phyloP scores from a whole-genome alignment of 1,140 invertebrate genomes.

The Pogonomyrmex barbatus region DNA sequence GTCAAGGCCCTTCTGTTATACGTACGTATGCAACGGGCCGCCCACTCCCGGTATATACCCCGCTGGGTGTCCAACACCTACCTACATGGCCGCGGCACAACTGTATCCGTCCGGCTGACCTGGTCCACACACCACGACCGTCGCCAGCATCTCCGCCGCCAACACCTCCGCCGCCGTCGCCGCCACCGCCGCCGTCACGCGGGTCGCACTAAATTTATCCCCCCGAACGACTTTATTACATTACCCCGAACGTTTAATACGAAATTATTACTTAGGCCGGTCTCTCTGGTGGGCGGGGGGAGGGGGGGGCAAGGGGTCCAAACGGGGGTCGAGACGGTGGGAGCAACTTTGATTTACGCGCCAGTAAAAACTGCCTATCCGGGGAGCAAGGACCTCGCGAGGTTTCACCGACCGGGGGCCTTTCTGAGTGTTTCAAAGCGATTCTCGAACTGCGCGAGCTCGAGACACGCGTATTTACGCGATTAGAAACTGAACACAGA shows the following conservation, averaged over 20 bases:
- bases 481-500: background rate
- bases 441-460: conserved; percentile 30
- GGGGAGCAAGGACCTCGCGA: conserved; percentile 64
- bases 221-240: conserved; percentile 84
- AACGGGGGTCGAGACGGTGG: conserved; percentile 39
- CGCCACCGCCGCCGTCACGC: conserved; percentile 45
- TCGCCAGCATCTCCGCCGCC: conserved; percentile 68
- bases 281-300: conserved; percentile 28
- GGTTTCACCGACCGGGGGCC: conserved; percentile 38
- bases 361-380: conserved; percentile 74
- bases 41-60: conserved; percentile 83
- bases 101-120: conserved; percentile 77
- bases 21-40: conserved; percentile 78
- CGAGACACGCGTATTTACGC: background rate
- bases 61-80: conserved; percentile 85
- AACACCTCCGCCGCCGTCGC: background rate
- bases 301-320: background rate
- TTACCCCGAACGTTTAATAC: conserved; percentile 83
- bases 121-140: conserved; percentile 70
- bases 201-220: conserved; percentile 83
- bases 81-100: conserved; percentile 83
- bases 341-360: conserved; percentile 78
- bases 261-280: conserved; percentile 82
- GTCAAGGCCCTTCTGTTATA: conserved; percentile 75
- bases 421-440: conserved; percentile 32